phyloP scores from a whole-genome alignment of 2,797 vertebrate genomes.

The Bufotes viridis region DNA sequence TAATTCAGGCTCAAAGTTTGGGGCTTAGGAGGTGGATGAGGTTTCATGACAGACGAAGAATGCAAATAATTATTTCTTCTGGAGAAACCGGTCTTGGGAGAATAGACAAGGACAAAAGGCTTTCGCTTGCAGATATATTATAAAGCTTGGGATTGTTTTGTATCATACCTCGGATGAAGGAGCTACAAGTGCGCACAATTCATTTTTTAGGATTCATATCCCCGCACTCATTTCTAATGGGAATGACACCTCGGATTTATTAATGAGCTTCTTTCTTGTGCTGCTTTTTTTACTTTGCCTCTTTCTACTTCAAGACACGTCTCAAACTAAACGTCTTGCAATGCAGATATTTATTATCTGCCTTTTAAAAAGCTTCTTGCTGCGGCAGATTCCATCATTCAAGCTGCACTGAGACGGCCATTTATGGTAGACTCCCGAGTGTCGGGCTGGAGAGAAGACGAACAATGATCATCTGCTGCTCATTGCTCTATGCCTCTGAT shows the following conservation, averaged over 20 bases:
- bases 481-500: neutral
- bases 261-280: constrained; percentile 38
- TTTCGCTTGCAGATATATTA: neutral
- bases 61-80: constrained; percentile 40
- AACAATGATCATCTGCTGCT: neutral
- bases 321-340: constrained; percentile 39
- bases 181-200: neutral
- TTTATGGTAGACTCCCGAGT: neutral
- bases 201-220: constrained; percentile 17
- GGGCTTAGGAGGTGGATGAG: constrained; percentile 13
- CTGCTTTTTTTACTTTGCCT: neutral
- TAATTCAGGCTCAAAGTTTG: constrained; percentile 46
- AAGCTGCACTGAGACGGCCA: neutral
- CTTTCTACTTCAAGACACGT: constrained; percentile 47
- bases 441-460: neutral
- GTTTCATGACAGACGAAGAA: constrained; percentile 18
- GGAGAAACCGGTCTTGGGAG: constrained; percentile 19
- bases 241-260: constrained; percentile 12
- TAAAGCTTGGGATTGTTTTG: constrained; percentile 27
- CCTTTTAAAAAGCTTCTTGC: constrained; percentile 12
- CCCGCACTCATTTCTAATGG: constrained; percentile 32
- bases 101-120: constrained; percentile 36
- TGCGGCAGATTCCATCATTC: constrained; percentile 16
- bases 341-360: constrained; percentile 51
- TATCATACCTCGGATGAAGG: constrained; percentile 3